Base-by-base conservation (phyloP, 1,140 invertebrate species). In the Notospermus geniculatus region DNA sequence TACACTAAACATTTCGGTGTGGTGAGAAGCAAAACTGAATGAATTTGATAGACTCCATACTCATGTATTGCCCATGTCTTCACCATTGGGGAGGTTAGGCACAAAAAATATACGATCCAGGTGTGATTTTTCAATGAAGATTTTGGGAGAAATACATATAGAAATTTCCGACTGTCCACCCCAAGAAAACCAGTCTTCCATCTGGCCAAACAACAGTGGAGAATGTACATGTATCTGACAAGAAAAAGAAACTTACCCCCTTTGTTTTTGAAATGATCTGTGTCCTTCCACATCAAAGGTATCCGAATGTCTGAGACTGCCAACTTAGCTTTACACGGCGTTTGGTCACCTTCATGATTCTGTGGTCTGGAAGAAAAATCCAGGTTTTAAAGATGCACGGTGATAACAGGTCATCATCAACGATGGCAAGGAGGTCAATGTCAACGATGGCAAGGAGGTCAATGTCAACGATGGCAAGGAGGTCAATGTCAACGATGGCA, bases 191-290 rank as follows among this genome's bases (percentile, higher is more conserved):
- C 19, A 43, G 11, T 43, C 39, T 43, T 13, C 19, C 11, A 43
- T 43, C 11, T 13, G 11, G 39, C 39, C 11, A 13, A 13, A 43
- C 11, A 43, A 43, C 39, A 43, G 11, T 13, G 39, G 11, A 43
- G 19, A 43, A 43, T 11, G 11, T 19, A 13, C 19, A 43, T n/a
- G 22, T 59, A 62, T 53, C 68, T 70, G 59, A n/a, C 62, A 50
- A 22, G 59, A 36, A 60, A 54, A 63, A 62, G 4, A 50, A 15
- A 59, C 68, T 64, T 70, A 79, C 77, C 76, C 28, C 88, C 88
- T 65, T 88, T 87, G 75, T 89, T 89, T 73, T 89, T 89, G 70
- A 89, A 89, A 69, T 89, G 87, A 72, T 89, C 88, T 0, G 84
- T 85, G 72, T 89, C 88, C 60, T 87, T 84, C 88, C 88, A 90